Percentiles rank a stretch among this genome's conserved stretches.
Evolutionary conservation across 1,140 invertebrate species (phyloP).

Genomic region (Heliconius hewitsoni): DNA sequence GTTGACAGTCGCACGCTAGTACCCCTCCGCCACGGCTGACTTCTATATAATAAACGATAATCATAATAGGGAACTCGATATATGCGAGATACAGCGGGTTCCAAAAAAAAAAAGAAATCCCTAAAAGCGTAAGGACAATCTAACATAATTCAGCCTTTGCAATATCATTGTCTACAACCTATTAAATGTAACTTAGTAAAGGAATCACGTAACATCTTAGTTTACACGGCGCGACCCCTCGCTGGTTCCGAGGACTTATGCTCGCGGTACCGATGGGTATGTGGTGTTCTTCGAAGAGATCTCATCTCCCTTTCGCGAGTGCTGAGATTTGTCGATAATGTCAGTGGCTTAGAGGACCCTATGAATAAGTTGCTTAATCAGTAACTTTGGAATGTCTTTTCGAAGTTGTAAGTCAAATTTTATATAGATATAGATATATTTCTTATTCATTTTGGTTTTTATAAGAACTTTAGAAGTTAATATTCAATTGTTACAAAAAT

Average conservation of each 20-base stretch:
- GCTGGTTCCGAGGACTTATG: conserved; percentile 34
- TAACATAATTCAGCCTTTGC: neutral
- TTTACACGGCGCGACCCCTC: conserved; percentile 22
- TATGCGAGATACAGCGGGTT: neutral
- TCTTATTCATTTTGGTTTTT: too few relatives aligned
- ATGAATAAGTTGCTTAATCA: conserved; percentile 4
- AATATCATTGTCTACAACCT: conserved; percentile 3
- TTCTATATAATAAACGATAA: too few relatives aligned
- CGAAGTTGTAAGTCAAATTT: too few relatives aligned
- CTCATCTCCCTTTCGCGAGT: conserved; percentile 30
- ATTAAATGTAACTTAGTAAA: conserved; percentile 24
- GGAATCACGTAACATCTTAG: conserved; percentile 36
- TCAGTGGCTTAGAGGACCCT: neutral
- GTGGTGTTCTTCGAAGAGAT: conserved; percentile 45
- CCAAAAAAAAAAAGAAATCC: too few relatives aligned
- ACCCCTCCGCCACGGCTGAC: too few relatives aligned
- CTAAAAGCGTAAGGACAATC: too few relatives aligned
- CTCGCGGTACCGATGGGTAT: conserved; percentile 9
- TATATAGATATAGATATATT: too few relatives aligned
- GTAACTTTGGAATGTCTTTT: neutral
- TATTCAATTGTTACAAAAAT: too few relatives aligned
- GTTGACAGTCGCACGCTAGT: too few relatives aligned
- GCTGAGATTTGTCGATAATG: conserved; percentile 24
- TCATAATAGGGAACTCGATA: neutral
- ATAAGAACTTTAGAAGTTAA: too few relatives aligned